phyloP scores from a whole-genome alignment of 2,113 vertebrate genomes.

The Lipophrys pholis region DNA sequence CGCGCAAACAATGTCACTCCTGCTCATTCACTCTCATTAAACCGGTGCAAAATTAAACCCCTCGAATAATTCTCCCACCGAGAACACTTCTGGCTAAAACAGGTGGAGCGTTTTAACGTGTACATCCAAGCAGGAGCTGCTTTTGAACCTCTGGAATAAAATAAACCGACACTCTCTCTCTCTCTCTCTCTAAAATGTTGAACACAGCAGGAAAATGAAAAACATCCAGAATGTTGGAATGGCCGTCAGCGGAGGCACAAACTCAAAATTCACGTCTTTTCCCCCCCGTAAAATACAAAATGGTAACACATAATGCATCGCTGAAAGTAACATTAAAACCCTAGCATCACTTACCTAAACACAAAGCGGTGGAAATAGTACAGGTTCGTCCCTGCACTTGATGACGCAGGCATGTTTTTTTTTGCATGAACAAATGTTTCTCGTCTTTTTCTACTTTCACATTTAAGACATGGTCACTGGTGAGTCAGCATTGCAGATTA shows the following conservation, averaged over 20 bases:
- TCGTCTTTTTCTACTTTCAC: slow-evolving; percentile 72
- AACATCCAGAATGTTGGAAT: slow-evolving; percentile 44
- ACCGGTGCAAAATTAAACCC: slow-evolving; percentile 44
- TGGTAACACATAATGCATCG: slow-evolving; percentile 65
- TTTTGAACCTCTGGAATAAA: slow-evolving; percentile 8
- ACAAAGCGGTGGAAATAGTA: slow-evolving; percentile 70
- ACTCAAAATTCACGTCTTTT: slow-evolving; percentile 58
- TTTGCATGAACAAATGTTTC: slow-evolving; percentile 74
- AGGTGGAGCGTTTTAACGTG: slow-evolving; percentile 21
- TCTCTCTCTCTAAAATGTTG: not conserved
- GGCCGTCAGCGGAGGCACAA: slow-evolving; percentile 66
- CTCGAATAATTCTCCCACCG: slow-evolving; percentile 28
- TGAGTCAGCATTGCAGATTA: slow-evolving; percentile 89
- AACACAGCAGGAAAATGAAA: slow-evolving; percentile 26
- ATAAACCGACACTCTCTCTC: too few species aligned
- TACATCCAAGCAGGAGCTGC: slow-evolving; percentile 38
- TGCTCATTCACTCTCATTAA: slow-evolving; percentile 31
- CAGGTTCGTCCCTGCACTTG: slow-evolving; percentile 56
- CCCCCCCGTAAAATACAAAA: slow-evolving; percentile 53
- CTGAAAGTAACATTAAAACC: slow-evolving; percentile 63
- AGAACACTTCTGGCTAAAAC: slow-evolving; percentile 57
- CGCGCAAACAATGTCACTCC: slow-evolving; percentile 38
- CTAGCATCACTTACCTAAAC: slow-evolving; percentile 65
- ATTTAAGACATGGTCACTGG: slow-evolving; percentile 88
- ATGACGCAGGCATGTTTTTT: slow-evolving; percentile 69